Conservation (phyloP, 1,140 invertebrate genomes). For the Brachionus plicatilis region DNA sequence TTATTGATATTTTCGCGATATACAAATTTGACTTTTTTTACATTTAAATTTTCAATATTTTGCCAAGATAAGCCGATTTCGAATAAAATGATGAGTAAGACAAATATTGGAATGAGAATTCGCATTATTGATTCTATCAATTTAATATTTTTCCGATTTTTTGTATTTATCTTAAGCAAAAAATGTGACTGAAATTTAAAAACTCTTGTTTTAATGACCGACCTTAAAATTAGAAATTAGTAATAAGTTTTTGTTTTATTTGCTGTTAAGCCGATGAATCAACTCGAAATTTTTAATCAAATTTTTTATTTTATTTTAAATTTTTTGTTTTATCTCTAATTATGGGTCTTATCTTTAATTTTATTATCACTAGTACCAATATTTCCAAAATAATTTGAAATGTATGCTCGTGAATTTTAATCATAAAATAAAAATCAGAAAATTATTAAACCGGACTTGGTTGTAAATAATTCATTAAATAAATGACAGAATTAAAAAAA, state of each 20-base stretch:
- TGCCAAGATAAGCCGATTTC: neutral
- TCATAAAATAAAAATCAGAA: neutral
- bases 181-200: neutral
- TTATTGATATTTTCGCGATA: neutral
- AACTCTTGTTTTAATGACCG: neutral
- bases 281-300: slow-evolving; percentile 1
- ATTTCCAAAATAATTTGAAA: neutral
- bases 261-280: slow-evolving; percentile 19
- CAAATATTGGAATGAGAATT: neutral
- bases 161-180: neutral
- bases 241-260: slow-evolving; percentile 6
- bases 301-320: neutral
- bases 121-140: neutral
- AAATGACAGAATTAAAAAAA: neutral
- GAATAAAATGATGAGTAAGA: neutral
- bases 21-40: neutral
- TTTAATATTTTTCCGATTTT: neutral
- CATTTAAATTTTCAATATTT: neutral
- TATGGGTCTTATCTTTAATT: slow-evolving; percentile 15
- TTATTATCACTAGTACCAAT: neutral
- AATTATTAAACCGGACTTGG: neutral
- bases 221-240: neutral
- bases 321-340: slow-evolving; percentile 13
- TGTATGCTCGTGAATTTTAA: neutral
- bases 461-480: neutral